A percentile compares a stretch with the other conserved stretches of the same genome.
Conservation (phyloP, 2,113 vertebrate genomes). For the Halcyon malimbica region DNA sequence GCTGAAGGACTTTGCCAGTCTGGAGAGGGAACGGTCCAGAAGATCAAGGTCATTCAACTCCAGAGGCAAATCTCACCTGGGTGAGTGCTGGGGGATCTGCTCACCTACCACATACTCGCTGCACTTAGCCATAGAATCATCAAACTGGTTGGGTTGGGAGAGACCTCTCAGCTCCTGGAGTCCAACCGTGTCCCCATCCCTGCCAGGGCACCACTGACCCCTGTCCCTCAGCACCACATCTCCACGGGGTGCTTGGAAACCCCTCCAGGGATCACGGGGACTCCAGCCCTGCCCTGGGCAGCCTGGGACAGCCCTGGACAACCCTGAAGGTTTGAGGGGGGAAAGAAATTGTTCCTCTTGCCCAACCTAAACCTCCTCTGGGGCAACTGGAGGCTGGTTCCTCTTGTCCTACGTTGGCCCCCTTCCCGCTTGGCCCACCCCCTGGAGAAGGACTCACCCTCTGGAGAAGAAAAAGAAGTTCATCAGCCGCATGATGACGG, state of each 20-base stretch:
- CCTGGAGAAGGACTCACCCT: conserved; percentile 72
- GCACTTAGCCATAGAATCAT: background rate
- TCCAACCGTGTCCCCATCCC: background rate
- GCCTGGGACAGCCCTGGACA: too few relatives aligned
- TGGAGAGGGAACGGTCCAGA: background rate
- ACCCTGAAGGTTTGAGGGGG: too few relatives aligned
- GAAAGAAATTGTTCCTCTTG: too few relatives aligned
- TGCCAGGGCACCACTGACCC: background rate
- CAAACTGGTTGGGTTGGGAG: background rate
- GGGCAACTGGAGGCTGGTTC: background rate
- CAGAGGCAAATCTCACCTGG: background rate
- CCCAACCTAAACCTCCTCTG: too few relatives aligned
- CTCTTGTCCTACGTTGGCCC: background rate
- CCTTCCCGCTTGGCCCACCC: background rate
- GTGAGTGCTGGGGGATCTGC: background rate
- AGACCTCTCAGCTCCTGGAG: background rate
- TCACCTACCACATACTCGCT: background rate
- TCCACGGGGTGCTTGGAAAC: too few relatives aligned
- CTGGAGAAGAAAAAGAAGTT: conserved; percentile 90
- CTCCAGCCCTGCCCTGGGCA: too few relatives aligned
- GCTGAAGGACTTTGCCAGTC: background rate
- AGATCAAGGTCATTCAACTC: background rate
- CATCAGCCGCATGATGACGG: conserved; percentile 82
- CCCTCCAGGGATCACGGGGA: too few relatives aligned
- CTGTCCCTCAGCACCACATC: too few relatives aligned